These are phyloP conservation scores for Hippocampus zosterae DNA, from an alignment of 2,113 vertebrate genomes.

Conservation along the genomic window DNA sequence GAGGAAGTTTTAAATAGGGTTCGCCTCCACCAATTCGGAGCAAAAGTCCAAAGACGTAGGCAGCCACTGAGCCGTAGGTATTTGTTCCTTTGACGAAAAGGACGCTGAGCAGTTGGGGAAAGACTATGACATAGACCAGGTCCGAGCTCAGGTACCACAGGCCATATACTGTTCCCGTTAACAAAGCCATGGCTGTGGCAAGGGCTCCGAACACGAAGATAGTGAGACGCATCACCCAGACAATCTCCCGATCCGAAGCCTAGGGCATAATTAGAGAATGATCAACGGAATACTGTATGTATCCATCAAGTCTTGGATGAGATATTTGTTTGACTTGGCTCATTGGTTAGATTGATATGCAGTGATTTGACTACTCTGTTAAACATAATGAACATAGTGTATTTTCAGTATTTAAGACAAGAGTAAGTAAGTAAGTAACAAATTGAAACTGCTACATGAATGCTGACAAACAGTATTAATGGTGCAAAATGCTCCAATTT, in stretches of 20 bases:
- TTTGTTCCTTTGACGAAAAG: slow-evolving; percentile 95
- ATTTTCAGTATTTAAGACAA: background rate
- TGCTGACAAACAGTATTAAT: background rate
- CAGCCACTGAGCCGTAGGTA: slow-evolving; percentile 89
- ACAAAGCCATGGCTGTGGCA: slow-evolving; percentile 91
- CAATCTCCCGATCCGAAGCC: slow-evolving; percentile 92
- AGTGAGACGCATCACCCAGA: slow-evolving; percentile 94
- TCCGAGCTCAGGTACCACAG: slow-evolving; percentile 98
- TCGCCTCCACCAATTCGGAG: slow-evolving; percentile 92
- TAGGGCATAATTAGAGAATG: slow-evolving; percentile 57
- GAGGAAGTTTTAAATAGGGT: slow-evolving; percentile 87
- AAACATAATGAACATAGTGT: background rate
- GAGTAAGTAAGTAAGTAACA: background rate
- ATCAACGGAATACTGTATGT: background rate
- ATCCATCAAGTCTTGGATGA: background rate
- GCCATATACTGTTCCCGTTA: slow-evolving; percentile 90
- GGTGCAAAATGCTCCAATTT: slow-evolving; percentile 5
- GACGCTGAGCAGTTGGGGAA: slow-evolving; percentile 92
- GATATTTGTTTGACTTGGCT: background rate
- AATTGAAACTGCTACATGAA: slow-evolving; percentile 9
- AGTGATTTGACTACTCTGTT: background rate
- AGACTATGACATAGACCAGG: slow-evolving; percentile 96
- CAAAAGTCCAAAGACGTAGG: slow-evolving; percentile 85
- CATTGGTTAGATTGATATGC: background rate
- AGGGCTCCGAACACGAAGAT: slow-evolving; percentile 89